Evolutionary conservation across 1,140 invertebrate genomes (phyloP), one percentile per base, ranked within the genome.

Genomic region (Drosophila ohnishii): DNA sequence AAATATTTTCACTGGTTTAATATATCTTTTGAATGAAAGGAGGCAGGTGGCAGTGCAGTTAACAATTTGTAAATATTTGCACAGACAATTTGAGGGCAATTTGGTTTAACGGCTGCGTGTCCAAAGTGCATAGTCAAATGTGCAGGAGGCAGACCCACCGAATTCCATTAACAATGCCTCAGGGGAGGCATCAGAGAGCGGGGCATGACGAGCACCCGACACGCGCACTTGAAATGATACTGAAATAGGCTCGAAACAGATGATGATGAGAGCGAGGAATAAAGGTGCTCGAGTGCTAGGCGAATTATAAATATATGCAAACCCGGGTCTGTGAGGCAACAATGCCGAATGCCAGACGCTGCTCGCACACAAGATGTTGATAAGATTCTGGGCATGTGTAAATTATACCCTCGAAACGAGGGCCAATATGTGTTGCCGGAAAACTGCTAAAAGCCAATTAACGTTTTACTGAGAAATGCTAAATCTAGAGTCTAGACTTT

Each of bases 61-160:
- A 45, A 16, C 25, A 61, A 55, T 65, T 48, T 48, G 39, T 71
- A 66, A 79, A 80, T 73, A 64, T 84, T 76, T 67, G 32, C 50
- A n/a, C 51, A 65, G 34, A 60, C 63, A 73, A 69, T 61, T 64
- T 60, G 13, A 40, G 32, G 59, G 37, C 40, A 56, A 56, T 59
- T 73, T 42, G 30, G 42, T 22, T 42, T 37, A 13, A 64, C 34
- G 59, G 28, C 61, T 39, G 56, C 78, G n/a, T 72, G 66, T 42
- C 39, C 34, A 70, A 63, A 57, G 39, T 76, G 34, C 39, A 51
- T 47, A 57, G 34, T 30, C 9, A 55, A 71, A 45, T 45, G 57
- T 42, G 16, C 32, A 48, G 19, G 34, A 13, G 32, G 56, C 25
- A 13, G 16, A 25, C 25, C 19, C 25, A 28, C 19, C 25, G 5